These are phyloP conservation scores for Arnoldichthys spilopterus DNA, from an alignment of 2,797 vertebrate genomes.

Conservation along the genomic window DNA sequence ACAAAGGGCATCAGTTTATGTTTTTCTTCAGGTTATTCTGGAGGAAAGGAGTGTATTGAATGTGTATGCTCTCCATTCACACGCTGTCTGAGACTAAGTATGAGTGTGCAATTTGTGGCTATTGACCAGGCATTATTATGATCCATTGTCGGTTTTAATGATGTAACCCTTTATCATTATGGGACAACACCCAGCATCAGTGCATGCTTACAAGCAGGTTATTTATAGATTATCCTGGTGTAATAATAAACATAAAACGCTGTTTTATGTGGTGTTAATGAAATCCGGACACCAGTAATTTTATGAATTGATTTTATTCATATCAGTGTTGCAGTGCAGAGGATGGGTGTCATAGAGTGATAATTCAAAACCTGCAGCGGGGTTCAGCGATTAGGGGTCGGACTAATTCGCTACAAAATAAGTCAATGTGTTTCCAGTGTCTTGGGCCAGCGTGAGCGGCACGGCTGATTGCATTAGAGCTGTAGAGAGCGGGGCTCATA, in stretches of 20 bases:
- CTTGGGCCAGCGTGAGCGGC: slow-evolving; percentile 87
- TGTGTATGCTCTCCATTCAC: slow-evolving; percentile 10
- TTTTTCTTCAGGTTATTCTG: neutral
- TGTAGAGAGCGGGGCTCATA: slow-evolving; percentile 90
- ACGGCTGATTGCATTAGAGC: slow-evolving; percentile 90
- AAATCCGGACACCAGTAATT: slow-evolving; percentile 98
- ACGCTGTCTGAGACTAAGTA: slow-evolving; percentile 89
- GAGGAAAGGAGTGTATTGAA: slow-evolving; percentile 1
- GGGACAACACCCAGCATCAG: slow-evolving; percentile 86
- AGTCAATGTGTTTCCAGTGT: slow-evolving; percentile 91
- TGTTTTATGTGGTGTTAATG: slow-evolving; percentile 97
- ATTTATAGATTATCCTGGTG: slow-evolving; percentile 98
- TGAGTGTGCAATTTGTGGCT: slow-evolving; percentile 92
- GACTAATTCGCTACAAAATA: slow-evolving; percentile 91
- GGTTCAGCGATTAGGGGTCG: slow-evolving; percentile 90
- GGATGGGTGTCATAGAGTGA: slow-evolving; percentile 83
- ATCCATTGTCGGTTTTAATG: slow-evolving; percentile 96
- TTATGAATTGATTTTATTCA: slow-evolving; percentile 99
- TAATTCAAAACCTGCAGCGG: slow-evolving; percentile 89
- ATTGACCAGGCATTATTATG: slow-evolving; percentile 94
- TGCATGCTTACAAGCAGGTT: slow-evolving; percentile 88
- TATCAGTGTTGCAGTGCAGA: slow-evolving; percentile 80
- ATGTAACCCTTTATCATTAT: slow-evolving; percentile 95
- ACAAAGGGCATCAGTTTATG: slow-evolving; percentile 66
- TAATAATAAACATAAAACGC: slow-evolving; percentile 97